phyloP scores from a whole-genome alignment of 2,113 vertebrate species.

The Centropus bengalensis region DNA sequence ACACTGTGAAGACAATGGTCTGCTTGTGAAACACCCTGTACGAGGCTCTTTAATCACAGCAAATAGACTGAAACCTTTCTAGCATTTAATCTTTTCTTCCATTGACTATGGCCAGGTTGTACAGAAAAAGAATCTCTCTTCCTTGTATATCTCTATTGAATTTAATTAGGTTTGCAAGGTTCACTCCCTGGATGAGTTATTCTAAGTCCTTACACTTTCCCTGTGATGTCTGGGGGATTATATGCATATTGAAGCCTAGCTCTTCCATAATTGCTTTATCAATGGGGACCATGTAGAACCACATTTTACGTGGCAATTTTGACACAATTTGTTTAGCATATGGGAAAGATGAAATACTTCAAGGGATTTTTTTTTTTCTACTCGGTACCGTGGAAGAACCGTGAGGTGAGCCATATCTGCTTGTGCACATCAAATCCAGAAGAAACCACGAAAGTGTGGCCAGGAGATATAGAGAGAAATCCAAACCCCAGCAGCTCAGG shows the following conservation, averaged over 20 bases:
- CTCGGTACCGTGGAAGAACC: background rate
- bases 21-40: background rate
- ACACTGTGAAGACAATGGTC: conserved; percentile 1
- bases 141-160: background rate
- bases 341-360: background rate
- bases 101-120: background rate
- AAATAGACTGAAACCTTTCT: conserved; percentile 12
- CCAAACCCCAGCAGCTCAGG: background rate
- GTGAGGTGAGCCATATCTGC: rapidly evolving
- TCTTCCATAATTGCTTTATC: conserved; percentile 54
- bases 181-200: background rate
- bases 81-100: conserved; percentile 33
- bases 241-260: background rate
- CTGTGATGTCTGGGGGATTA: background rate
- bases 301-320: background rate
- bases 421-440: rapidly evolving
- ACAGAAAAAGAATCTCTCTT: conserved; percentile 3
- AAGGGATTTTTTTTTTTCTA: background rate
- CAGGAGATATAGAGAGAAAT: background rate
- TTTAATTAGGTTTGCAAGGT: conserved; percentile 38
- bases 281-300: background rate
- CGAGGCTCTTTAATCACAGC: conserved; percentile 11
- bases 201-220: background rate
- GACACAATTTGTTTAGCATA: background rate
- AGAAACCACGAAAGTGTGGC: background rate